A percentile compares a stretch with the other conserved stretches of the same genome.
Evolutionary conservation across 2,888 invertebrate genomes (phyloP).

Genomic region (Diaprepes abbreviatus): DNA sequence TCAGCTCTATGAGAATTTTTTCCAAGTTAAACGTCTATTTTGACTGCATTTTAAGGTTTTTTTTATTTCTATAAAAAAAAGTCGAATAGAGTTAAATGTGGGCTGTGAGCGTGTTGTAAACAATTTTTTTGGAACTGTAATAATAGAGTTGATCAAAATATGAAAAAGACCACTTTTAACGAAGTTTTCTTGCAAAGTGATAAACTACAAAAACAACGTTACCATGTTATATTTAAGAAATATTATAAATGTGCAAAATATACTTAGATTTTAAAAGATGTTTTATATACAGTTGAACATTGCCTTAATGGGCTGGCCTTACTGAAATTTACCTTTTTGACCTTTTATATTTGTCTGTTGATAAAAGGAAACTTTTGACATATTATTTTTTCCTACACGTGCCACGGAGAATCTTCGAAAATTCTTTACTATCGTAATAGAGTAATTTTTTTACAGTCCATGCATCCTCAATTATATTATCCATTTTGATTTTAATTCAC

Average conservation of each 20-base stretch:
- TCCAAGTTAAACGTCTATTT: too few relatives aligned
- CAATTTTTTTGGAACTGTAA: too few relatives aligned
- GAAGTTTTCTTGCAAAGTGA: constrained; percentile 26
- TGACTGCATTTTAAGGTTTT: too few relatives aligned
- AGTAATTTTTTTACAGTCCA: too few relatives aligned
- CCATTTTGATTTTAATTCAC: too few relatives aligned
- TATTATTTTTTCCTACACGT: neutral
- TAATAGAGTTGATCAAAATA: neutral
- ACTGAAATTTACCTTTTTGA: constrained; percentile 62
- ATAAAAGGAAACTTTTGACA: constrained; percentile 14
- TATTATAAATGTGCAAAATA: constrained; percentile 32
- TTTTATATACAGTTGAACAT: constrained; percentile 54
- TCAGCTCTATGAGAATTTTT: too few relatives aligned
- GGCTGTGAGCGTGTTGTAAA: too few relatives aligned
- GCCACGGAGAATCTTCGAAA: too few relatives aligned
- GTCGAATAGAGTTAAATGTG: too few relatives aligned
- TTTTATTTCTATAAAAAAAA: too few relatives aligned
- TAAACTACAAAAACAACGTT: constrained; percentile 35
- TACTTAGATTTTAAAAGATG: constrained; percentile 22
- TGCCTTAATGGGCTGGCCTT: constrained; percentile 65
- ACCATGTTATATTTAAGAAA: constrained; percentile 36
- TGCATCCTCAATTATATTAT: too few relatives aligned
- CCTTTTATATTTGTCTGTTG: constrained; percentile 61
- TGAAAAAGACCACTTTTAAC: neutral
- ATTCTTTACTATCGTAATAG: too few relatives aligned